These are phyloP conservation scores for Danionella cerebrum DNA, from an alignment of 2,113 vertebrate genomes.

Conservation along the genomic window DNA sequence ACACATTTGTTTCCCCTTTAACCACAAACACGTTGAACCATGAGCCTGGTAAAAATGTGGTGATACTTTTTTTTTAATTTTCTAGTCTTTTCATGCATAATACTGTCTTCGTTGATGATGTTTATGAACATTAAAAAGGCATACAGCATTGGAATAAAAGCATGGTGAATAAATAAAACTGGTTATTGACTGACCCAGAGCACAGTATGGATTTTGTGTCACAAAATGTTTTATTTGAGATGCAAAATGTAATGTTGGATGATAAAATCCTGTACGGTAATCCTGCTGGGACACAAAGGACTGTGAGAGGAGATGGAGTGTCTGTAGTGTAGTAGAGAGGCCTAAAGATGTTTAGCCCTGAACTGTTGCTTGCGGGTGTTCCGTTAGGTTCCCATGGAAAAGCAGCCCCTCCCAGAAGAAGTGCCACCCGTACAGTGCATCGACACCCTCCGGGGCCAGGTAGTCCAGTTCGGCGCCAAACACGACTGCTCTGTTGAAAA, in stretches of 20 bases:
- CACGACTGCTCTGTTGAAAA: conserved; percentile 91
- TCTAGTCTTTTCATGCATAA: too few relatives aligned
- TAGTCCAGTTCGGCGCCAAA: conserved; percentile 82
- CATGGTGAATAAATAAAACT: too few relatives aligned
- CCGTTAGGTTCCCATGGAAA: conserved; percentile 91
- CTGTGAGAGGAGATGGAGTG: too few relatives aligned
- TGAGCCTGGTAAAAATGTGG: too few relatives aligned
- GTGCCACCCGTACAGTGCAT: conserved; percentile 77
- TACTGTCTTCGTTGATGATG: too few relatives aligned
- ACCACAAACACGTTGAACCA: too few relatives aligned
- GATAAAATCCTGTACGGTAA: conserved; percentile 43
- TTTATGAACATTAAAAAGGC: too few relatives aligned
- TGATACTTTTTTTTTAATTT: too few relatives aligned
- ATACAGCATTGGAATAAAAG: too few relatives aligned
- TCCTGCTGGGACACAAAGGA: conserved; percentile 44
- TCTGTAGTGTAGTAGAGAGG: too few relatives aligned
- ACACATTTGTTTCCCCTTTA: too few relatives aligned
- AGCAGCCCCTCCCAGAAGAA: conserved; percentile 81
- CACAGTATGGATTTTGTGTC: neutral
- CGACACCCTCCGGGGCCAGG: conserved; percentile 77
- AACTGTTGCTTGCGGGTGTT: conserved; percentile 74
- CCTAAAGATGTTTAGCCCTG: conserved; percentile 47
- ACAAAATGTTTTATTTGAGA: neutral
- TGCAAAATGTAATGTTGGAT: neutral
- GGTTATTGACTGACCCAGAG: neutral